A percentile compares a stretch with the other conserved stretches of the same genome.
Evolutionary conservation across 2,797 vertebrate species (phyloP).

Genomic region (Lepilemur septentrionalis): DNA sequence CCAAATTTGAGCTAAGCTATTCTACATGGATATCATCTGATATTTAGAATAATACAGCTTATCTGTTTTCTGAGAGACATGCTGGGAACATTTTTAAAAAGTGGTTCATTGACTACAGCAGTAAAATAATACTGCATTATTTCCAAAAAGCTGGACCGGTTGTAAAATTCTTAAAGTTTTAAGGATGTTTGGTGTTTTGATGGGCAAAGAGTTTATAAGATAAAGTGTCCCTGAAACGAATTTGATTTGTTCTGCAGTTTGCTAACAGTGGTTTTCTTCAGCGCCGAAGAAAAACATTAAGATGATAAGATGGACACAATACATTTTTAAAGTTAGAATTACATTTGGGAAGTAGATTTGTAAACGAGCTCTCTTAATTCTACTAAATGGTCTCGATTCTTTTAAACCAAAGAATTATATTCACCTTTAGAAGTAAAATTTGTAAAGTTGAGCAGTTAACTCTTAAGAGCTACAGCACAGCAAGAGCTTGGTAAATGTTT

Average conservation of each 20-base stretch:
- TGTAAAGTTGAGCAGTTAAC: neutral
- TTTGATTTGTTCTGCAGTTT: slow-evolving; percentile 54
- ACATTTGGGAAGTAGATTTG: slow-evolving; percentile 3
- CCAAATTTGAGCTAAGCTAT: slow-evolving; percentile 26
- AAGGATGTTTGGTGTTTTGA: slow-evolving; percentile 61
- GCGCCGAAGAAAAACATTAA: neutral
- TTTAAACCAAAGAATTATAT: neutral
- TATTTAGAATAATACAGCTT: slow-evolving; percentile 24
- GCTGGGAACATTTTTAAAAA: slow-evolving; percentile 37
- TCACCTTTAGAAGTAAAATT: neutral
- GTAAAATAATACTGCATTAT: slow-evolving; percentile 39
- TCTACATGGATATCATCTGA: neutral
- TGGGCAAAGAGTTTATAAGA: slow-evolving; percentile 35
- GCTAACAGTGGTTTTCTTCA: slow-evolving; percentile 11
- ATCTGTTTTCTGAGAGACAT: slow-evolving; percentile 33
- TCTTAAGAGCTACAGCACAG: neutral
- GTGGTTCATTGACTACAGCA: neutral
- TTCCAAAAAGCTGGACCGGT: slow-evolving; percentile 34
- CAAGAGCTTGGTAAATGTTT: slow-evolving; percentile 42
- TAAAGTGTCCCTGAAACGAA: slow-evolving; percentile 30
- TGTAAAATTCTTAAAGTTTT: slow-evolving; percentile 59
- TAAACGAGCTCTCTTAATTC: slow-evolving; percentile 33
- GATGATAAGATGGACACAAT: neutral
- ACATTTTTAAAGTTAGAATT: slow-evolving; percentile 27
- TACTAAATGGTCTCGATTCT: neutral